Evolutionary conservation across 2,888 invertebrate species (phyloP).

Genomic region (Dolichopus griseipennis): DNA sequence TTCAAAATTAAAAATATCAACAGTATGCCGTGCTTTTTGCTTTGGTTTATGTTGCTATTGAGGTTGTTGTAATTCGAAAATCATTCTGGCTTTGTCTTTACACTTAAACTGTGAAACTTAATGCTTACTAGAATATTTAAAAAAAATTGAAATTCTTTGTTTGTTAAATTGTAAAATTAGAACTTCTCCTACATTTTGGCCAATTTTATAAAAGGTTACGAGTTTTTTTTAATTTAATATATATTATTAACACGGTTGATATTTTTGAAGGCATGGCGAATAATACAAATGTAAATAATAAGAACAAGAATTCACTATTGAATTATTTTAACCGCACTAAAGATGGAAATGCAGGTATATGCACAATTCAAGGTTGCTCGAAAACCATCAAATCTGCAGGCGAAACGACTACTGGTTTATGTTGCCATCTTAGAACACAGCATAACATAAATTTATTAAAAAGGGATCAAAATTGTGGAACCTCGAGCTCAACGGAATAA

Average conservation of each 20-base stretch:
- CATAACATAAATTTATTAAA: constrained; percentile 11
- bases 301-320: constrained; percentile 1
- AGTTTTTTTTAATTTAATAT: background rate
- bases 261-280: constrained; percentile 8
- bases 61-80: constrained; percentile 7
- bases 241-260: background rate
- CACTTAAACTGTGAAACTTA: constrained; percentile 1
- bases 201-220: background rate
- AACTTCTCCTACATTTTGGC: constrained; percentile 2
- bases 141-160: background rate
- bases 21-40: background rate
- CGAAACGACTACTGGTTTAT: constrained; percentile 10
- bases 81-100: constrained; percentile 8
- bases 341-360: constrained; percentile 11
- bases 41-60: constrained; percentile 8
- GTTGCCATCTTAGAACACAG: constrained; percentile 11
- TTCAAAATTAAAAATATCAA: constrained; percentile 7
- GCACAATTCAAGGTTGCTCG: constrained; percentile 9
- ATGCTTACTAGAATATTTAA: background rate
- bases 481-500: constrained; percentile 8
- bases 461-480: constrained; percentile 5
- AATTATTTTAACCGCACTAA: constrained; percentile 11
- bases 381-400: constrained; percentile 11
- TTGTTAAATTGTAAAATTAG: background rate
- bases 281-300: constrained; percentile 7